phyloP scores from a whole-genome alignment of 2,797 vertebrate species.

The Argentina silus region DNA sequence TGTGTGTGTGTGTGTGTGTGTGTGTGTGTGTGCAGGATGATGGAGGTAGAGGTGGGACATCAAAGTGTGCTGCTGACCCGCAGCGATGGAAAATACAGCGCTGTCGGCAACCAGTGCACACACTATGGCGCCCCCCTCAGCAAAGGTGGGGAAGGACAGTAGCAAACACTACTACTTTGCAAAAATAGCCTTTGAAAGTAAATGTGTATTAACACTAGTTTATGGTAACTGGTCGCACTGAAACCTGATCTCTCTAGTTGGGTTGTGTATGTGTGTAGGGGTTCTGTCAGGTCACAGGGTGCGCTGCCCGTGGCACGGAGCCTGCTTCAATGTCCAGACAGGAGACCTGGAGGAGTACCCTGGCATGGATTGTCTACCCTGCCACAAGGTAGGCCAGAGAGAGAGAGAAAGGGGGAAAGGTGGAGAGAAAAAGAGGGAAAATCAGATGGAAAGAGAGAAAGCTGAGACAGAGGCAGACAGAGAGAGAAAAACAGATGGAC shows the following conservation, averaged over 20 bases:
- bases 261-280: slow-evolving; percentile 59
- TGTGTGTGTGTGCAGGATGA: slow-evolving; percentile 73
- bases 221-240: too few relatives aligned
- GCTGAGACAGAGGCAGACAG: slow-evolving; percentile 10
- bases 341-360: slow-evolving; percentile 89
- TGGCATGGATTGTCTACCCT: slow-evolving; percentile 80
- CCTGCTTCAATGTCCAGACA: slow-evolving; percentile 82
- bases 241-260: not conserved
- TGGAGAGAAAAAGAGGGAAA: not conserved
- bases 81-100: slow-evolving; percentile 72
- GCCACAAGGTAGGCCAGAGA: slow-evolving; percentile 76
- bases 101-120: slow-evolving; percentile 82
- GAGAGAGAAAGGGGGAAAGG: not conserved
- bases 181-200: too few relatives aligned
- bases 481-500: not conserved
- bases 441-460: not conserved
- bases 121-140: slow-evolving; percentile 82
- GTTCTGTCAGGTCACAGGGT: slow-evolving; percentile 75
- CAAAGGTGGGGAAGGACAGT: slow-evolving; percentile 72
- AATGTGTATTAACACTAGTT: not conserved
- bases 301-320: slow-evolving; percentile 87
- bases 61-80: slow-evolving; percentile 79
- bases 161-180: not conserved
- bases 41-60: slow-evolving; percentile 78
- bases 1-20: slow-evolving; percentile 3